Percentiles rank a stretch among this genome's conserved stretches.
Evolutionary conservation across 1,140 invertebrate genomes (phyloP).

Genomic region (Drosophila baimaii): DNA sequence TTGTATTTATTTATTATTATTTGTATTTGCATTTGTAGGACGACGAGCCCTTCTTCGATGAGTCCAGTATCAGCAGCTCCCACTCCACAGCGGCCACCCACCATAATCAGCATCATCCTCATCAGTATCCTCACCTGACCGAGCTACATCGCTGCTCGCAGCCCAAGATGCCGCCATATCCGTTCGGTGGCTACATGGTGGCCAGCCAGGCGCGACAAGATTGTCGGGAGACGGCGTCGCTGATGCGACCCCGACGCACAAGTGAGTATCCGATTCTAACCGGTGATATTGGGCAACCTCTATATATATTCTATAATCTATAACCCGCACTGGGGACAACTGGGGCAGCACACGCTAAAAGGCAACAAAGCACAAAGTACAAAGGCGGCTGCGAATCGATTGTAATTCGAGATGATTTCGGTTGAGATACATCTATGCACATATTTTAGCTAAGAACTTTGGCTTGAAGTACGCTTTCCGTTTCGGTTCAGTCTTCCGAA

Average conservation of each 20-base stretch:
- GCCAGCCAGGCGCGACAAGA: constrained; percentile 56
- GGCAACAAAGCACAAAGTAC: constrained; percentile 58
- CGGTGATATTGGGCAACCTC: constrained; percentile 17
- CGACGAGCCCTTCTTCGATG: constrained; percentile 80
- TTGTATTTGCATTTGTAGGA: constrained; percentile 48
- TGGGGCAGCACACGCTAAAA: constrained; percentile 15
- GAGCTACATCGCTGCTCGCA: constrained; percentile 76
- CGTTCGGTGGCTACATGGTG: constrained; percentile 77
- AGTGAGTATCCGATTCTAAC: constrained; percentile 69
- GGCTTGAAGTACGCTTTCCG: background rate
- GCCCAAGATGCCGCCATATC: constrained; percentile 83
- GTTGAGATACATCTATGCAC: background rate
- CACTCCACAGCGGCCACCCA: constrained; percentile 54
- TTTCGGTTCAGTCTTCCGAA: background rate
- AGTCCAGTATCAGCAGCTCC: constrained; percentile 67
- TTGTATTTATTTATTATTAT: background rate
- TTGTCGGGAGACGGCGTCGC: constrained; percentile 36
- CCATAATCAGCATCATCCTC: constrained; percentile 28
- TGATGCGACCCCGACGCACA: constrained; percentile 78
- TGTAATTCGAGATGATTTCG: constrained; percentile 15
- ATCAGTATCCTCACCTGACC: constrained; percentile 44
- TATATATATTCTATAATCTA: constrained; percentile 30
- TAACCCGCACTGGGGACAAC: constrained; percentile 18
- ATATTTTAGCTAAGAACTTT: background rate
- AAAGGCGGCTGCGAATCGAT: constrained; percentile 11